Evolutionary conservation across 2,113 vertebrate species (phyloP).

Genomic region (Saguinus imperator): DNA sequence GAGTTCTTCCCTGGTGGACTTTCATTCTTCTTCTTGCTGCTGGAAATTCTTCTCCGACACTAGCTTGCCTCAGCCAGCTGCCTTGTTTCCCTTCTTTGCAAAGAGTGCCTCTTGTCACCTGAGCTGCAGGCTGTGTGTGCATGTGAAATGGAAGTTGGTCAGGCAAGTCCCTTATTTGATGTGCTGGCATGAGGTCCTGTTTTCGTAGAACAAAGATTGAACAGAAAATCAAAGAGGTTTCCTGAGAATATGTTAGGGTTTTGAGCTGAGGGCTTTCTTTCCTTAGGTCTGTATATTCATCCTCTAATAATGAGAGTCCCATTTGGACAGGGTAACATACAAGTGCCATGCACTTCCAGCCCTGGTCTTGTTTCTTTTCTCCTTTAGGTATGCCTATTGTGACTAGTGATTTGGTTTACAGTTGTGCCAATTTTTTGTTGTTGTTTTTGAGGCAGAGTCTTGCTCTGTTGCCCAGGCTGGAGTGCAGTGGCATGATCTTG

Average conservation of each 20-base stretch:
- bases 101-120: not conserved
- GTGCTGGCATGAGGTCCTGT: not conserved
- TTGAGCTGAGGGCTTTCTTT: not conserved
- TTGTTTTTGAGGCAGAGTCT: no score
- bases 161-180: not conserved
- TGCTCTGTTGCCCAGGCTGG: no score
- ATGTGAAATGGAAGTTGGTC: not conserved
- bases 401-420: not conserved
- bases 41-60: not conserved
- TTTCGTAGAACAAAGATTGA: not conserved
- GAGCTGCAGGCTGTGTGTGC: not conserved
- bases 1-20: not conserved
- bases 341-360: not conserved
- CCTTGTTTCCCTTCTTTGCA: not conserved
- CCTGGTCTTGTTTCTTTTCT: not conserved
- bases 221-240: slow-evolving; percentile 11
- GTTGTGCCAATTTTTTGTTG: not conserved
- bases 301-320: not conserved
- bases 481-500: no score
- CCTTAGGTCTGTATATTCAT: not conserved
- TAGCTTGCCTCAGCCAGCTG: not conserved
- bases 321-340: not conserved
- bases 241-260: not conserved
- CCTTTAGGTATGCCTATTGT: not conserved
- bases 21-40: not conserved